Conservation (phyloP, 2,888 invertebrate species). For the Balanococcus diminutus region DNA sequence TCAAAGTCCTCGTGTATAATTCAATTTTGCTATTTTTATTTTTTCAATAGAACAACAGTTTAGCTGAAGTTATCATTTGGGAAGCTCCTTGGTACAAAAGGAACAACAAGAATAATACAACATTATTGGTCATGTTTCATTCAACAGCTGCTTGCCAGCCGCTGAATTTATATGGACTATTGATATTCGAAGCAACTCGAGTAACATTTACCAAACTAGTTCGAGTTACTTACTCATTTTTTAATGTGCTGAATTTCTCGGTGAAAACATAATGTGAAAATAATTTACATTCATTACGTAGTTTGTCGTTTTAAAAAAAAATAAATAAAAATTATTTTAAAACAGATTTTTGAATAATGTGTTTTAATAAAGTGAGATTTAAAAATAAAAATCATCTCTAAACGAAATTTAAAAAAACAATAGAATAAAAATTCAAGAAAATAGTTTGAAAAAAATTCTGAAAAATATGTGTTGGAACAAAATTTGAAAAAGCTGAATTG, state of each 20-base stretch:
- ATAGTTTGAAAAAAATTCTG: too few species aligned
- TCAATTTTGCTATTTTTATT: too few species aligned
- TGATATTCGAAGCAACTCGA: not conserved
- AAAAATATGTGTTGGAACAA: too few species aligned
- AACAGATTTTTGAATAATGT: too few species aligned
- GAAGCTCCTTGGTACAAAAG: not conserved
- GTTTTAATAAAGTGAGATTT: too few species aligned
- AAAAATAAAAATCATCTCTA: too few species aligned
- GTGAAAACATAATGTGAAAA: not conserved
- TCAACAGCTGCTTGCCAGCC: not conserved
- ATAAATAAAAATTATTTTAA: too few species aligned
- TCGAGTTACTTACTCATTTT: not conserved
- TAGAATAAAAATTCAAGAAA: too few species aligned
- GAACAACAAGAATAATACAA: not conserved
- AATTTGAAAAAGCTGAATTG: too few species aligned
- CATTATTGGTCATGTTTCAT: not conserved
- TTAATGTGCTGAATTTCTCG: not conserved
- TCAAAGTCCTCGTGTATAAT: not conserved
- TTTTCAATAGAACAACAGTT: not conserved
- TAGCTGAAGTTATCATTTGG: not conserved
- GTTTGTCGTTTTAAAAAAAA: too few species aligned
- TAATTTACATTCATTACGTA: too few species aligned
- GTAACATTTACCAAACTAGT: not conserved
- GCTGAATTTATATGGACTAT: not conserved
- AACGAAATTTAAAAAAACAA: too few species aligned